Evolutionary conservation across 2,888 invertebrate species (phyloP).

Genomic region (Drosophila maculinotata): DNA sequence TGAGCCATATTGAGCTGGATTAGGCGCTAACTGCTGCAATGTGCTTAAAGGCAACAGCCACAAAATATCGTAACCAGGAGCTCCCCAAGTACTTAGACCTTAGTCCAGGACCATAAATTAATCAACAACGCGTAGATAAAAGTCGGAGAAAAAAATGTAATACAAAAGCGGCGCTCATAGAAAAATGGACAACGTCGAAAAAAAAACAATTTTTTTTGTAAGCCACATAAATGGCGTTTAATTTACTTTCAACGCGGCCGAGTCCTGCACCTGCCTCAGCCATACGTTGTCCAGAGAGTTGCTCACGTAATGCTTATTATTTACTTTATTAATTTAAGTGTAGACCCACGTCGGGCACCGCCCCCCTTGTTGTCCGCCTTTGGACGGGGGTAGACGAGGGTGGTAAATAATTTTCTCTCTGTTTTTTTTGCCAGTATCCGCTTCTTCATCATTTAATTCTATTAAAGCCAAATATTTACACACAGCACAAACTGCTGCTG

Average conservation of each 20-base stretch:
- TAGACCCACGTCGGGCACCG: conserved; percentile 22
- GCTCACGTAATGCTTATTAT: conserved; percentile 71
- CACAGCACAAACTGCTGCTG: conserved; percentile 22
- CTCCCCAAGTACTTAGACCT: conserved; percentile 5
- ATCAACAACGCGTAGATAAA: conserved; percentile 49
- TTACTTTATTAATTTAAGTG: conserved; percentile 83
- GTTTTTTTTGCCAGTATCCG: conserved; percentile 9
- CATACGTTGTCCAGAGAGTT: conserved; percentile 1
- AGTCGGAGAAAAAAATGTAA: conserved; percentile 10
- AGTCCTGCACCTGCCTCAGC: conserved; percentile 23
- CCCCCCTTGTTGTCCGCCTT: conserved; percentile 31
- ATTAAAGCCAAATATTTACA: conserved; percentile 79
- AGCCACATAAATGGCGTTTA: conserved; percentile 74
- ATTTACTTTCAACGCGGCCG: conserved; percentile 70
- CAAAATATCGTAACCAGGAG: conserved; percentile 38
- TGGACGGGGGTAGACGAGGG: conserved; percentile 5
- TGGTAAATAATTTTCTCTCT: conserved; percentile 55
- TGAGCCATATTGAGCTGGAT: conserved; percentile 76
- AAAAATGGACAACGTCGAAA: conserved; percentile 20
- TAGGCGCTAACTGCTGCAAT: conserved; percentile 72
- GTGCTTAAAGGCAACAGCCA: conserved; percentile 59
- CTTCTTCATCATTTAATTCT: conserved; percentile 76
- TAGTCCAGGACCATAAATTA: conserved; percentile 64
- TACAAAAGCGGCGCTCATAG: background rate
- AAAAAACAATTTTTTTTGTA: conserved; percentile 31